Evolutionary conservation across 2,888 invertebrate genomes (phyloP).

Genomic region (Entomobrya proxima): DNA sequence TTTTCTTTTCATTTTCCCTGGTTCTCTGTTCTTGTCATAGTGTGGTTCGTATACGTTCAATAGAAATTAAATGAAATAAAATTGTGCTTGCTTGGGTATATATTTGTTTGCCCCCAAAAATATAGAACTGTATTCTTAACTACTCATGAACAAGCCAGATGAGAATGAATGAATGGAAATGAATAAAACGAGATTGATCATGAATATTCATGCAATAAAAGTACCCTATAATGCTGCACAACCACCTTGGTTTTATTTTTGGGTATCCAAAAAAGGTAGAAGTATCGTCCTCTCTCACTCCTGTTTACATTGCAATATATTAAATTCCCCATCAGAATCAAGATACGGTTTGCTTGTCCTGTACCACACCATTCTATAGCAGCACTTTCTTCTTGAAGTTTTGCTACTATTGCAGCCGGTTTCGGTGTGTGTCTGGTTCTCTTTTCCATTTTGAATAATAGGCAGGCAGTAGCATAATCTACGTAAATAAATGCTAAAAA

Average conservation of each 20-base stretch:
- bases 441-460: not conserved
- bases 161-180: conserved; percentile 32
- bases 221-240: conserved; percentile 8
- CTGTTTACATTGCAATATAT: conserved; percentile 45
- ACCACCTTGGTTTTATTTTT: conserved; percentile 25
- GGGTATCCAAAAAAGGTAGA: not conserved
- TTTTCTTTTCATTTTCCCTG: not conserved
- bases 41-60: not conserved
- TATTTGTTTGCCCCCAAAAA: not conserved
- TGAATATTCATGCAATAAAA: conserved; percentile 60
- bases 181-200: conserved; percentile 55
- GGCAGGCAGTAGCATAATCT: not conserved
- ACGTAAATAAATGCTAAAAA: conserved; percentile 10
- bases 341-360: not conserved
- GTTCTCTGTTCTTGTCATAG: not conserved
- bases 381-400: not conserved
- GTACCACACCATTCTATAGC: not conserved
- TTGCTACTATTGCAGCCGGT: too few species aligned
- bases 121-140: not conserved
- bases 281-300: not conserved
- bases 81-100: too few species aligned
- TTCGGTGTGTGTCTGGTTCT: too few species aligned
- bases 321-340: conserved; percentile 45
- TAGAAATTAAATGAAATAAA: conserved; percentile 40
- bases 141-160: not conserved